A percentile compares a stretch with the other conserved stretches of the same genome.
Evolutionary conservation across 2,888 invertebrate genomes (phyloP).

Genomic region (Cordilura impudica): DNA sequence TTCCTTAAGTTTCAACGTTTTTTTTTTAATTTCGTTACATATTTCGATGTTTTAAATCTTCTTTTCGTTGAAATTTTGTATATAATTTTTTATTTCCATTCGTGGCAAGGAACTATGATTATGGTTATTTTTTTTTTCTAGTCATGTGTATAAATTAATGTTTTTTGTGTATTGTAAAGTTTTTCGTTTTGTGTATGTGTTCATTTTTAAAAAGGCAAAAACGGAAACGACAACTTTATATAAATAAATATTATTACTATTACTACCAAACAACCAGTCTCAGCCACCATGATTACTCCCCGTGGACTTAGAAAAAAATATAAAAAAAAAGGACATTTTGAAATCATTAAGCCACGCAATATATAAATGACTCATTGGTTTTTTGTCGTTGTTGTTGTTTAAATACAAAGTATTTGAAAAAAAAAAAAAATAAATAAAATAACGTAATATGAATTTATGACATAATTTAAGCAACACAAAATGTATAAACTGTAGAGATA

Average conservation of each 20-base stretch:
- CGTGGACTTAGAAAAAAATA: slow-evolving; percentile 24
- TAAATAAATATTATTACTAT: slow-evolving; percentile 8
- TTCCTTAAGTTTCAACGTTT: no score
- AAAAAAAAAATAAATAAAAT: slow-evolving; percentile 18
- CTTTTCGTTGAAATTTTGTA: no score
- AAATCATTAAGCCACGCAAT: slow-evolving; percentile 50
- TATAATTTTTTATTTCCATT: background rate
- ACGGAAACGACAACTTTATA: slow-evolving; percentile 17
- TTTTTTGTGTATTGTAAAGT: background rate
- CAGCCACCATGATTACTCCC: slow-evolving; percentile 34
- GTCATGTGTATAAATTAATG: background rate
- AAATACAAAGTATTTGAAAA: slow-evolving; percentile 8
- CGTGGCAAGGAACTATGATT: background rate
- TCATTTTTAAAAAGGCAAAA: slow-evolving; percentile 11
- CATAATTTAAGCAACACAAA: slow-evolving; percentile 51
- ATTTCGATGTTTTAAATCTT: no score
- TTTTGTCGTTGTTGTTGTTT: background rate
- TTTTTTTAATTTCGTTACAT: background rate
- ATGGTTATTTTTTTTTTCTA: background rate
- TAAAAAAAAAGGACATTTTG: slow-evolving; percentile 39
- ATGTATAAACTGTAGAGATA: no score
- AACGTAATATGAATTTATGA: slow-evolving; percentile 19
- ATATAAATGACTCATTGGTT: slow-evolving; percentile 52
- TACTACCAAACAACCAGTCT: background rate
- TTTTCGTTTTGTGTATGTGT: background rate